Base-by-base conservation (phyloP, 2,113 vertebrate genomes). In the Aptenodytes forsteri region DNA sequence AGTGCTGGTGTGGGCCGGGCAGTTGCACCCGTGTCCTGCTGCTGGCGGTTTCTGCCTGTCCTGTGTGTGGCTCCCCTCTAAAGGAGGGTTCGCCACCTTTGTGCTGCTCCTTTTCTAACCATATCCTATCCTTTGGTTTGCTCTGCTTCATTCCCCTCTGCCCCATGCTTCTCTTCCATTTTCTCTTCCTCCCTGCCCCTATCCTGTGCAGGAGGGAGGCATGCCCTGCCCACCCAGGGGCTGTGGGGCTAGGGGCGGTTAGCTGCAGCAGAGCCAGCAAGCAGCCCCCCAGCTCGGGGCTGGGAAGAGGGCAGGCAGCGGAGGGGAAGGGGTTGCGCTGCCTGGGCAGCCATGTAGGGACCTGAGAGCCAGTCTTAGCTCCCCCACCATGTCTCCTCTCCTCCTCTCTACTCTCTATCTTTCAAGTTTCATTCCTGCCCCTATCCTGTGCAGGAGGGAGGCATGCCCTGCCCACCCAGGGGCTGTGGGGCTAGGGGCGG, bases 371-470 rank as follows among this genome's bases (percentile, higher is more conserved):
- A 4, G n/a, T 30, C 34, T 44, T 47, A 42, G 64, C 47, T 81
- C 62, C 58, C 56, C 40, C 0, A 0, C 49, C 85, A 40, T 4
- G 1, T 40, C 55, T 49, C n/a, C 62, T 79, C 66, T 65, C 58
- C 81, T 70, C 46, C 65, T 64, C 29, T 95, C 97, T 98, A 97
- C 97, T 82, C 79, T 94, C 95, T n/a, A n/a, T n/a, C n/a, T n/a
- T n/a, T n/a, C n/a, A n/a, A n/a, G n/a, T n/a, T n/a, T n/a, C n/a
- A n/a, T n/a, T n/a, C 52, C 40, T 40, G 26, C 16, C 72, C 46
- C 36, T 52, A 1, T 61, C 26, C 38, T 12, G 11, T 0, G 3
- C 47, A 34, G 54, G 67, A 54, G 34, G 20, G 61, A 55, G 71
- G 36, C n/a, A 7, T 62, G 52, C 58, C 46, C 1, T 64, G 26